phyloP scores from a whole-genome alignment of 2,113 vertebrate species.

The Semicossyphus pulcher region DNA sequence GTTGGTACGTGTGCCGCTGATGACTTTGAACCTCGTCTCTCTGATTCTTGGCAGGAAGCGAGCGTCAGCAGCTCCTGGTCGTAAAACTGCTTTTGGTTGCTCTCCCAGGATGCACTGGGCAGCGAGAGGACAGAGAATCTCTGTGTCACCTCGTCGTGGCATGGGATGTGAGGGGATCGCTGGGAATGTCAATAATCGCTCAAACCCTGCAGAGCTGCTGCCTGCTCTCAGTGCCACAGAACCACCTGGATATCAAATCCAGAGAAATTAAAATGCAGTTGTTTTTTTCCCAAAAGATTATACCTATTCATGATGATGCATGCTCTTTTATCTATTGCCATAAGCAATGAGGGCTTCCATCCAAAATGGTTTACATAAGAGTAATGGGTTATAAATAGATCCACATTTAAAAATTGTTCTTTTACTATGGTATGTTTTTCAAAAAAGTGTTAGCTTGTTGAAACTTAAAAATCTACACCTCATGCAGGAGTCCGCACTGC shows the following conservation, averaged over 20 bases:
- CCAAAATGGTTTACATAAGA: no score
- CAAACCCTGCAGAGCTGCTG: slow-evolving; percentile 35
- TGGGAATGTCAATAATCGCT: slow-evolving; percentile 70
- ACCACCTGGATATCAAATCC: slow-evolving; percentile 14
- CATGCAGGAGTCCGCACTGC: no score
- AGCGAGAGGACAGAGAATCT: slow-evolving; percentile 72
- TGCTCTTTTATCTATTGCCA: no score
- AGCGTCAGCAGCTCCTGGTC: slow-evolving; percentile 61
- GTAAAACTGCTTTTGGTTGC: slow-evolving; percentile 73
- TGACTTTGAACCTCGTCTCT: slow-evolving; percentile 67
- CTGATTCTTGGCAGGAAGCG: slow-evolving; percentile 74
- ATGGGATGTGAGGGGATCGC: slow-evolving; percentile 65
- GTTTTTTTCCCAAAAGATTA: no score
- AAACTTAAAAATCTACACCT: no score
- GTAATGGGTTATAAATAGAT: no score
- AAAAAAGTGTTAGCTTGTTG: no score
- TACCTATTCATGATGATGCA: no score
- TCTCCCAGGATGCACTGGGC: slow-evolving; percentile 64
- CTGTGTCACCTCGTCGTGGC: slow-evolving; percentile 68
- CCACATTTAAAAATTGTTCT: no score
- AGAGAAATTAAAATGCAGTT: neutral
- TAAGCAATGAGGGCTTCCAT: no score
- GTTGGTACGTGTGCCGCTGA: slow-evolving; percentile 29
- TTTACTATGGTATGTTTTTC: no score
- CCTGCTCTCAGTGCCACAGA: slow-evolving; percentile 24